Evolutionary conservation across 2,797 vertebrate species (phyloP).

Genomic region (Corythornis leucogaster): DNA sequence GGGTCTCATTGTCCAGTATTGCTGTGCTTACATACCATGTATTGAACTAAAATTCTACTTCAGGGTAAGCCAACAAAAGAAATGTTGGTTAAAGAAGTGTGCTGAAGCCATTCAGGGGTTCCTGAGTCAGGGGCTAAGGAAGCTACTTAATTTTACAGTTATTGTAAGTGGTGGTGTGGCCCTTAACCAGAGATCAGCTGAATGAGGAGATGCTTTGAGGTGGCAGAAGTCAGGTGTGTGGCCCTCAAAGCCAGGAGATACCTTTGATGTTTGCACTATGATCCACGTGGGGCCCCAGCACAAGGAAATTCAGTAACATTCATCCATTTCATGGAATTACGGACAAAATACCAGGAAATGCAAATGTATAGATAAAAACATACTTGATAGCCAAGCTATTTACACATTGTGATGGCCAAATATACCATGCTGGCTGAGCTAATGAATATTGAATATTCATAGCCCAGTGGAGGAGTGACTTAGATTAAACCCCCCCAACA

Average conservation of each 20-base stretch:
- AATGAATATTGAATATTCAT: neutral
- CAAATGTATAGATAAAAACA: neutral
- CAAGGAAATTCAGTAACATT: neutral
- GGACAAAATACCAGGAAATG: neutral
- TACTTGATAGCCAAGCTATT: neutral
- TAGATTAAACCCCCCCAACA: neutral
- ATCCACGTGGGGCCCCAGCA: accelerated
- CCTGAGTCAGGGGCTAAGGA: neutral
- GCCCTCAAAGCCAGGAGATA: neutral
- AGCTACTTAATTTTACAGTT: neutral
- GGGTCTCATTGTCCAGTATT: neutral
- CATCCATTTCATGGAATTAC: neutral
- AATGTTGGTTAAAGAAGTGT: neutral
- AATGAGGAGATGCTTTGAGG: neutral
- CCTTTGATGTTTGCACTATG: neutral
- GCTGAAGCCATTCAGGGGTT: neutral
- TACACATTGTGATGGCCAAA: neutral
- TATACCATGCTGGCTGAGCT: neutral
- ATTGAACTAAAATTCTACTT: neutral
- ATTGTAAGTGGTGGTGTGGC: neutral
- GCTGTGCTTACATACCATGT: neutral
- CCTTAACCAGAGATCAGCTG: neutral
- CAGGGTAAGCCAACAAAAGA: neutral
- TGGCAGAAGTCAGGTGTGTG: neutral
- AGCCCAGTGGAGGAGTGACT: neutral